A percentile compares a stretch with the other conserved stretches of the same genome.
phyloP scores from a whole-genome alignment of 35 echinoderm and acorn worm genomes.

The Holothuria glaberrima region DNA sequence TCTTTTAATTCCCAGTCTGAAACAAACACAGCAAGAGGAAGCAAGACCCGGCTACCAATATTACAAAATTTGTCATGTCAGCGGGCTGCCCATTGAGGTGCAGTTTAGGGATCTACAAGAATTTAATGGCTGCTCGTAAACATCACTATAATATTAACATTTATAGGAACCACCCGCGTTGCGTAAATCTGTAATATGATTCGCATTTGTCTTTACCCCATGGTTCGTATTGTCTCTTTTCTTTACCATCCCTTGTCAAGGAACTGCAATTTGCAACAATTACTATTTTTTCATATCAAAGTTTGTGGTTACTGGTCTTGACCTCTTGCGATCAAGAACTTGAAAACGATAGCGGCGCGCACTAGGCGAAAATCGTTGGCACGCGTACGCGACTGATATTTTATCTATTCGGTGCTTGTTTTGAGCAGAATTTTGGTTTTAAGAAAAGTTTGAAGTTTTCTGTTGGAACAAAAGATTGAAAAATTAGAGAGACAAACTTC shows the following conservation, averaged over 20 bases:
- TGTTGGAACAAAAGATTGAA: too few species aligned
- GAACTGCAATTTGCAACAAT: conserved; percentile 5
- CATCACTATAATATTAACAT: conserved; percentile 27
- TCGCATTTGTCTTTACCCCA: background rate
- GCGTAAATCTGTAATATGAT: conserved; percentile 29
- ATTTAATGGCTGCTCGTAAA: conserved; percentile 28
- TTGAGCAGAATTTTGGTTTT: too few species aligned
- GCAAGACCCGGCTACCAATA: conserved; percentile 15
- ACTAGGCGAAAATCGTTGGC: too few species aligned
- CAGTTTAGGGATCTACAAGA: background rate
- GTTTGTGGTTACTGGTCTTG: conserved; percentile 26
- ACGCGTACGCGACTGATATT: too few species aligned
- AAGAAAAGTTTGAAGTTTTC: too few species aligned
- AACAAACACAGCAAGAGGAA: conserved; percentile 5
- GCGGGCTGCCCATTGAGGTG: conserved; percentile 7
- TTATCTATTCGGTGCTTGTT: too few species aligned
- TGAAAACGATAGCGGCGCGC: too few species aligned
- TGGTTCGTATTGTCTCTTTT: conserved; percentile 20
- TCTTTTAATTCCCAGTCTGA: background rate
- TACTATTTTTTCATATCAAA: conserved; percentile 26
- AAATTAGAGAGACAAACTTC: too few species aligned
- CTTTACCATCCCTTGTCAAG: background rate
- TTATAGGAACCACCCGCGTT: conserved; percentile 30
- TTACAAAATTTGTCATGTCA: conserved; percentile 46
- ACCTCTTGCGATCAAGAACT: conserved; percentile 3